phyloP scores from a whole-genome alignment of 2,888 invertebrate species.

The Heliconius hortense region DNA sequence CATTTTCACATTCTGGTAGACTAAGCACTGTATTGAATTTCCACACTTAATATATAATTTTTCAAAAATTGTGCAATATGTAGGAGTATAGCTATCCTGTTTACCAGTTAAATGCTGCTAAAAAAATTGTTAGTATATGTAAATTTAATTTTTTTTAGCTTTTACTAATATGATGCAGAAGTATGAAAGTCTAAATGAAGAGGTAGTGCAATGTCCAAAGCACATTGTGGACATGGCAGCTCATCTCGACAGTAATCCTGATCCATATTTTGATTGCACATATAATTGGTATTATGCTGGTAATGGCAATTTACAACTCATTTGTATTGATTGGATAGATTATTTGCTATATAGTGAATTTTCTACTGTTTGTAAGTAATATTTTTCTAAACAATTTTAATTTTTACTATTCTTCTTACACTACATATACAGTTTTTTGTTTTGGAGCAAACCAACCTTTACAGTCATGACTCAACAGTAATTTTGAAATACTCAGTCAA shows the following conservation, averaged over 20 bases:
- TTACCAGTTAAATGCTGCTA: no score
- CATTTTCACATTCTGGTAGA: no score
- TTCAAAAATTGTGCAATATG: no score
- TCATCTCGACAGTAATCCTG: conserved; percentile 65
- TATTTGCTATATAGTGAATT: conserved; percentile 68
- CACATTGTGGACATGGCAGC: conserved; percentile 63
- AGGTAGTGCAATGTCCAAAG: conserved; percentile 65
- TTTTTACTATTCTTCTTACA: background rate
- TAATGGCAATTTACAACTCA: conserved; percentile 64
- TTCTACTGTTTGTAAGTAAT: conserved; percentile 65
- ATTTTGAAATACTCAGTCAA: no score
- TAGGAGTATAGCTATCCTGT: no score
- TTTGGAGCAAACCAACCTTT: no score
- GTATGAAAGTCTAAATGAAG: conserved; percentile 59
- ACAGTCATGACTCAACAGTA: no score
- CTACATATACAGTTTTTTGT: no score
- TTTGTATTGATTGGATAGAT: conserved; percentile 56
- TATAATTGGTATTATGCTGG: conserved; percentile 79
- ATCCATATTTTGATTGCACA: conserved; percentile 61
- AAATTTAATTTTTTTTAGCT: conserved; percentile 38
- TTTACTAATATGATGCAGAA: conserved; percentile 43
- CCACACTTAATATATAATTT: no score
- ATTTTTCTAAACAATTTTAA: background rate
- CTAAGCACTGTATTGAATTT: no score
- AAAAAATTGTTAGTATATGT: no score